phyloP scores from a whole-genome alignment of 2,797 vertebrate species.

The Phrynocephalus forsythii region DNA sequence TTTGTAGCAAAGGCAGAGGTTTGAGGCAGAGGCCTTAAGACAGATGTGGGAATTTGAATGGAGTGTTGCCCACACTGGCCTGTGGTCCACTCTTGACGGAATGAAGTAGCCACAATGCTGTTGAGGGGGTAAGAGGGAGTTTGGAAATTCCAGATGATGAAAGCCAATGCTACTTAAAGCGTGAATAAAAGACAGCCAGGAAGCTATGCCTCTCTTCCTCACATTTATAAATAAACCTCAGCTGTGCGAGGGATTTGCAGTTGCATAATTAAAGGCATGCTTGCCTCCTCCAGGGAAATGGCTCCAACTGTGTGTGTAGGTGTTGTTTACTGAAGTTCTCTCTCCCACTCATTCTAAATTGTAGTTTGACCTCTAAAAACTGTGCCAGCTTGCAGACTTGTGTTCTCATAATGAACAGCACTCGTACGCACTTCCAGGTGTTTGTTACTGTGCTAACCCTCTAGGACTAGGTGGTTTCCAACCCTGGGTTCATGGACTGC shows the following conservation, averaged over 20 bases:
- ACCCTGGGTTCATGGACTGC: too few relatives aligned
- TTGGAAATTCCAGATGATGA: too few relatives aligned
- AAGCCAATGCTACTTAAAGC: neutral
- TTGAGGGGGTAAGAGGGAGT: too few relatives aligned
- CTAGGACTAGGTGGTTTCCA: too few relatives aligned
- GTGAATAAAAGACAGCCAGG: neutral
- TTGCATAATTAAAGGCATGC: conserved; percentile 14
- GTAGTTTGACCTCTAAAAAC: neutral
- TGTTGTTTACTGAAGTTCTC: neutral
- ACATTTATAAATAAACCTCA: conserved; percentile 18
- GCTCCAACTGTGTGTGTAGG: neutral
- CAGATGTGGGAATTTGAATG: neutral
- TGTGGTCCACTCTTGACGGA: too few relatives aligned
- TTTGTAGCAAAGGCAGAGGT: too few relatives aligned
- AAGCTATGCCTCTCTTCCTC: conserved; percentile 1
- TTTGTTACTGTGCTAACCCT: neutral
- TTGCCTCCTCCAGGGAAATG: neutral
- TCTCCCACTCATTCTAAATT: neutral
- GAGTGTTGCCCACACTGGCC: too few relatives aligned
- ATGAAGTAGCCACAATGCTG: too few relatives aligned
- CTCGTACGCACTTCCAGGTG: too few relatives aligned
- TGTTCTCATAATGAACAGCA: neutral
- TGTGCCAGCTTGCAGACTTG: neutral
- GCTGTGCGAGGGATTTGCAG: neutral
- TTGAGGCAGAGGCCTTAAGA: too few relatives aligned